Evolutionary conservation across 2,113 vertebrate genomes (phyloP).

Genomic region (Xiphophorus maculatus): DNA sequence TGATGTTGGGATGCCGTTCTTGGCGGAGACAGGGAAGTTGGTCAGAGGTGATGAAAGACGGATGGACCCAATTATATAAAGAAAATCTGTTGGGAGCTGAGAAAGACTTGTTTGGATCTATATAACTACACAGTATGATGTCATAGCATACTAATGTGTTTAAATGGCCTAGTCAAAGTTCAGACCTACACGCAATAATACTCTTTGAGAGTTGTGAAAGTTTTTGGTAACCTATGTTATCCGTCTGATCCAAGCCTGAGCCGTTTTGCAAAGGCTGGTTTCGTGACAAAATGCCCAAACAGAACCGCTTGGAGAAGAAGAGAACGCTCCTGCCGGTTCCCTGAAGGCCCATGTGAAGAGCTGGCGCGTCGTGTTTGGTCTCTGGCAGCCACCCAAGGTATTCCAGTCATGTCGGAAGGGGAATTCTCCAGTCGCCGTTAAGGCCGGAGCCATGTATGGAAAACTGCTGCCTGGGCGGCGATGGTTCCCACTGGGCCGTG

Average conservation of each 20-base stretch:
- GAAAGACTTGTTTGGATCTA: too few relatives aligned
- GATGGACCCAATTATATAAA: background rate
- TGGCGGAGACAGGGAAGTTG: background rate
- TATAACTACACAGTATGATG: too few relatives aligned
- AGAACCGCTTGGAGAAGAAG: conserved; percentile 14
- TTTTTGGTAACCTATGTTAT: too few relatives aligned
- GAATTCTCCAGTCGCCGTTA: conserved; percentile 57
- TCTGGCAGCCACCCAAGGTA: conserved; percentile 67
- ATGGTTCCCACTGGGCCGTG: conserved; percentile 48
- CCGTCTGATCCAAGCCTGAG: background rate
- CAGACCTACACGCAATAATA: too few relatives aligned
- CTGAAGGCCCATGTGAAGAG: conserved; percentile 61
- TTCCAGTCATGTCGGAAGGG: conserved; percentile 67
- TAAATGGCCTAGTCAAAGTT: too few relatives aligned
- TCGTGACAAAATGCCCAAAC: background rate
- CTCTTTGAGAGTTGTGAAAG: background rate
- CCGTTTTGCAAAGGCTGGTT: background rate
- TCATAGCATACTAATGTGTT: too few relatives aligned
- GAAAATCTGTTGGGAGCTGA: too few relatives aligned
- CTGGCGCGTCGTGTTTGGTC: conserved; percentile 33
- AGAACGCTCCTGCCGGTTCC: conserved; percentile 12
- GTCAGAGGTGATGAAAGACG: background rate
- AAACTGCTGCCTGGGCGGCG: conserved; percentile 19
- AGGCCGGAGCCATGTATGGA: conserved; percentile 69
- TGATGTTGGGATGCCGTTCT: background rate